These are phyloP conservation scores for Dicrostonyx torquatus DNA, from an alignment of 2,797 vertebrate genomes.

Conservation along the genomic window DNA sequence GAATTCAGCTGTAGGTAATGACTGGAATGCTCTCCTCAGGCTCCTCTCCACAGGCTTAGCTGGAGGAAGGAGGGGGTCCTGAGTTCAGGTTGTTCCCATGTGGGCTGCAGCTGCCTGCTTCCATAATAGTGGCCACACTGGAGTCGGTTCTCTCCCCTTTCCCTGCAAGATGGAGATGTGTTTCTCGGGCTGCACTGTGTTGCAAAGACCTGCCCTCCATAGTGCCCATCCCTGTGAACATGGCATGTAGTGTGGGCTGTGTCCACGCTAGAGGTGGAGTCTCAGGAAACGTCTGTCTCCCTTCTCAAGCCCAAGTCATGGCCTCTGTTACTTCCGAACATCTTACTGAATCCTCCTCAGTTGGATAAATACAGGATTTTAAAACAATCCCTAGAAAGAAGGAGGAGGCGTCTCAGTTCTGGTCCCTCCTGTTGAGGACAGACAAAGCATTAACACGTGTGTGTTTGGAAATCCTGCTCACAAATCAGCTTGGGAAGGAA, in stretches of 20 bases:
- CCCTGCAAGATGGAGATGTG: not conserved
- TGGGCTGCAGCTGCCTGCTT: not conserved
- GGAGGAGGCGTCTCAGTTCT: not conserved
- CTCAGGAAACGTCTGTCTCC: not conserved
- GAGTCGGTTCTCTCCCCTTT: not conserved
- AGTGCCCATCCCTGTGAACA: not conserved
- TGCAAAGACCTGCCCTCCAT: not conserved
- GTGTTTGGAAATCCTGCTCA: not conserved
- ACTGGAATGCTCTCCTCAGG: not conserved
- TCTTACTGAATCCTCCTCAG: not conserved
- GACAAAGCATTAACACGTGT: not conserved
- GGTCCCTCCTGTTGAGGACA: not conserved
- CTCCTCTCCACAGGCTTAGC: not conserved
- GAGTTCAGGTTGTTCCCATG: not conserved
- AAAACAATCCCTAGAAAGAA: not conserved
- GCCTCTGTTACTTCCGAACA: not conserved
- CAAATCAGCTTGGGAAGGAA: not conserved
- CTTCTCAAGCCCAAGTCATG: not conserved
- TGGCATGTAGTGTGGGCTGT: not conserved
- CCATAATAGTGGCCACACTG: too few species aligned
- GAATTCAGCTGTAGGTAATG: not conserved
- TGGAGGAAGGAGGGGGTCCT: not conserved
- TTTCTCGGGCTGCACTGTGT: not conserved
- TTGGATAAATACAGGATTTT: not conserved
- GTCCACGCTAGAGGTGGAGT: not conserved